Evolutionary conservation across 2,113 vertebrate species (phyloP).

Genomic region (Mustelus asterias): DNA sequence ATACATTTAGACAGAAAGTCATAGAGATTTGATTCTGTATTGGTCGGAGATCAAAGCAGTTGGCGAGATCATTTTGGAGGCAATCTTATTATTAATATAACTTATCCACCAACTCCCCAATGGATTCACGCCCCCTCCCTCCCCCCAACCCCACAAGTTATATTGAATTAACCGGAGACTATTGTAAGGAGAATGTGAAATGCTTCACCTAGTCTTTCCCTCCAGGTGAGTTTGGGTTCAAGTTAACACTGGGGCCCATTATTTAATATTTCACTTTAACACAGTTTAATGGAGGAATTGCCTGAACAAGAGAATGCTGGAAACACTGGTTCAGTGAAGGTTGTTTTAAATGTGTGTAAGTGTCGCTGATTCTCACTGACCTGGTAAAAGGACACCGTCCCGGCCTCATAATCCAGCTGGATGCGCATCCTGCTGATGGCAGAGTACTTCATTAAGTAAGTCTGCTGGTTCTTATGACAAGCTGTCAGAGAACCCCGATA

Average conservation of each 20-base stretch:
- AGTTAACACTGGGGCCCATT: background rate
- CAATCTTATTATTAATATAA: background rate
- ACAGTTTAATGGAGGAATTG: background rate
- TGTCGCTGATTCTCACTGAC: slow-evolving; percentile 58
- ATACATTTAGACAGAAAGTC: background rate
- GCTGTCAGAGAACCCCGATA: slow-evolving; percentile 71
- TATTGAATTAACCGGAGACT: background rate
- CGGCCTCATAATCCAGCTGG: slow-evolving; percentile 68
- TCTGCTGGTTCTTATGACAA: slow-evolving; percentile 67
- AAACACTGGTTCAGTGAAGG: slow-evolving; percentile 70
- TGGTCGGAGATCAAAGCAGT: background rate
- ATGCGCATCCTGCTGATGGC: slow-evolving; percentile 65
- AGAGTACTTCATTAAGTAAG: slow-evolving; percentile 44
- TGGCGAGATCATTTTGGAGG: background rate
- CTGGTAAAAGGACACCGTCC: slow-evolving; percentile 76
- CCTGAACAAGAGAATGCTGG: slow-evolving; percentile 65
- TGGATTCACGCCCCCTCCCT: background rate
- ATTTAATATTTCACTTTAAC: background rate
- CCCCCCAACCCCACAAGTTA: background rate
- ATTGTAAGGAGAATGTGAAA: background rate
- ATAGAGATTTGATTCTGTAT: background rate
- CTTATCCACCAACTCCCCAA: no score
- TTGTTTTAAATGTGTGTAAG: slow-evolving; percentile 70
- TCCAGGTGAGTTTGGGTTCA: background rate
- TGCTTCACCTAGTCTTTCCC: background rate